Evolutionary conservation across 1,140 invertebrate species (phyloP).

Genomic region (Drosophila trapezifrons): DNA sequence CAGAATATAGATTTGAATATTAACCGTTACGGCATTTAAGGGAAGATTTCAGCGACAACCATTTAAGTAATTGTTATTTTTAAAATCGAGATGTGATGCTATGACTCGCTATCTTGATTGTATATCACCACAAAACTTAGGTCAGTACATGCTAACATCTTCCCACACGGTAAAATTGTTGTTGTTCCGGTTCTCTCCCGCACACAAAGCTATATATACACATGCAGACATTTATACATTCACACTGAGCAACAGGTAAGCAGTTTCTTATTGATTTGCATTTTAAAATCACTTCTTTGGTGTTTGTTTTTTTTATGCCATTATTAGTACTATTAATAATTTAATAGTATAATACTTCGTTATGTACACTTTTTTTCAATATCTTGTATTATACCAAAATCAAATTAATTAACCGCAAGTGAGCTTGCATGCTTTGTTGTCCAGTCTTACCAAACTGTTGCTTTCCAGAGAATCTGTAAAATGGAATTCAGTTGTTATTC

Average conservation of each 20-base stretch:
- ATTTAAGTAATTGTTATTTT: constrained; percentile 7
- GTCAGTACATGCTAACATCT: constrained; percentile 3
- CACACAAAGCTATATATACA: not conserved
- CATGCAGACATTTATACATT: not conserved
- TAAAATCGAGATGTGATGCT: not conserved
- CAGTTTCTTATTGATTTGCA: not conserved
- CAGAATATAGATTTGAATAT: not conserved
- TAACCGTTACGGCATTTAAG: too few species aligned
- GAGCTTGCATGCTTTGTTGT: not conserved
- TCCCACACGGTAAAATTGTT: constrained; percentile 2
- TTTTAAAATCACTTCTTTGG: not conserved
- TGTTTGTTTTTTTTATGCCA: not conserved
- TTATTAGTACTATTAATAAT: not conserved
- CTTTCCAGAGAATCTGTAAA: not conserved
- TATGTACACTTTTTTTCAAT: too few species aligned
- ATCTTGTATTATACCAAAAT: too few species aligned
- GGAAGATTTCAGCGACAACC: too few species aligned
- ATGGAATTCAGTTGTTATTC: constrained; percentile 40
- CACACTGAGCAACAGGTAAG: constrained; percentile 13
- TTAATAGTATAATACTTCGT: too few species aligned
- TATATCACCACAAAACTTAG: constrained; percentile 6
- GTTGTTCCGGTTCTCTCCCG: not conserved
- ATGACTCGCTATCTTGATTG: constrained; percentile 2
- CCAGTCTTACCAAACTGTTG: constrained; percentile 12
- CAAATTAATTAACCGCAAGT: not conserved